Percentiles rank a stretch among this genome's conserved stretches.
phyloP scores from a whole-genome alignment of 1,140 invertebrate species.

The Batillaria attramentaria region DNA sequence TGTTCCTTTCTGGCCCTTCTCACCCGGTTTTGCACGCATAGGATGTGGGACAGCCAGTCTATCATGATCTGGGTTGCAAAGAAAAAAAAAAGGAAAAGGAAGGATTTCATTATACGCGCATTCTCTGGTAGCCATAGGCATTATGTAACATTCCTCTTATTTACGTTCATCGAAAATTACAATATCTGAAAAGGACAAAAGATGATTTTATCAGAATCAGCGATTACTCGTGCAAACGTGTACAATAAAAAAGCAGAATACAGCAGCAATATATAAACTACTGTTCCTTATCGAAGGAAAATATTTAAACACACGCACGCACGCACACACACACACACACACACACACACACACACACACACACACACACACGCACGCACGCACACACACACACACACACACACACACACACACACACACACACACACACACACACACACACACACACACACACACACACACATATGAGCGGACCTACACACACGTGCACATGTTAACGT shows the following conservation, averaged over 20 bases:
- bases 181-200: too few species aligned
- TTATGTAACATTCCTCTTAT: too few species aligned
- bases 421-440: background rate
- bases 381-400: background rate
- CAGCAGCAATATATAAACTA: too few species aligned
- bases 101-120: too few species aligned
- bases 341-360: conserved; percentile 10
- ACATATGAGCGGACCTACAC: background rate
- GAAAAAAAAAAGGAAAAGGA: too few species aligned
- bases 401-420: background rate
- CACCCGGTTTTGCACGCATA: conserved; percentile 1
- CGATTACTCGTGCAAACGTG: too few species aligned
- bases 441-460: background rate
- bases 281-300: too few species aligned
- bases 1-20: background rate
- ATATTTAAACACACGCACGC: background rate
- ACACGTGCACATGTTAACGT: background rate
- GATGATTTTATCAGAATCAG: too few species aligned
- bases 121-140: too few species aligned
- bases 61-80: conserved; percentile 28
- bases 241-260: too few species aligned
- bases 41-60: conserved; percentile 18
- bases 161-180: too few species aligned
- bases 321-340: background rate
- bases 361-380: background rate